Percentiles rank a stretch among this genome's conserved stretches.
These are phyloP conservation scores for Sinelater perroti DNA, from an alignment of 2,888 invertebrate species.

Conservation along the genomic window DNA sequence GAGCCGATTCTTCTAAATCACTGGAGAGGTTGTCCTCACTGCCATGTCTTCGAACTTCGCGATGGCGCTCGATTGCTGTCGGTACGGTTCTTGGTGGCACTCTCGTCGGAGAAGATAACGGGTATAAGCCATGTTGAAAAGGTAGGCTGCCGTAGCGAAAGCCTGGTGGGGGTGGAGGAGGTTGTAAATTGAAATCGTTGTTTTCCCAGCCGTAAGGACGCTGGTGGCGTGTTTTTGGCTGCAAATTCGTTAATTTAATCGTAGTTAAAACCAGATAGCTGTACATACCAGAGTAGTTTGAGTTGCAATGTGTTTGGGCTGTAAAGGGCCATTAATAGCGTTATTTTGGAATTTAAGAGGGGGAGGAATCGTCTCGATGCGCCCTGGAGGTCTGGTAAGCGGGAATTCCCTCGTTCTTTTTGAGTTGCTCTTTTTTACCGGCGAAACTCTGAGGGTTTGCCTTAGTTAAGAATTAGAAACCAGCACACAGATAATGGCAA, in stretches of 20 bases:
- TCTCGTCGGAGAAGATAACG: conserved; percentile 61
- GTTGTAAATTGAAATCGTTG: conserved; percentile 59
- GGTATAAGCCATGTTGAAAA: conserved; percentile 71
- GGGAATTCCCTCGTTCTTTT: conserved; percentile 55
- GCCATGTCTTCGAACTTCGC: conserved; percentile 74
- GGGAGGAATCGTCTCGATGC: conserved; percentile 56
- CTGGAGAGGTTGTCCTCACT: conserved; percentile 58
- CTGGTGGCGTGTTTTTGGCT: conserved; percentile 81
- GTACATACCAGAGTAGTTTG: conserved; percentile 77
- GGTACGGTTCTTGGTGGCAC: conserved; percentile 76
- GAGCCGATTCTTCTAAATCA: conserved; percentile 53
- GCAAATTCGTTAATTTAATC: conserved; percentile 41
- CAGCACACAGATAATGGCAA: too few relatives aligned
- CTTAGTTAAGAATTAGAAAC: too few relatives aligned
- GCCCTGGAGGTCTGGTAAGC: conserved; percentile 50
- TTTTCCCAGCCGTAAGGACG: conserved; percentile 78
- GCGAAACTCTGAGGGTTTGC: conserved; percentile 76
- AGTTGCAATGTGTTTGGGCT: conserved; percentile 71
- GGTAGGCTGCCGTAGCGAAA: conserved; percentile 75
- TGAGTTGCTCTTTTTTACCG: conserved; percentile 67
- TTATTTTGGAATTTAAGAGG: conserved; percentile 60
- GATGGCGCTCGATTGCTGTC: conserved; percentile 78
- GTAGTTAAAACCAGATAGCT: too few relatives aligned
- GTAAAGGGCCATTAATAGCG: conserved; percentile 45
- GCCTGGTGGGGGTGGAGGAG: conserved; percentile 69